Evolutionary conservation across 2,113 vertebrate species (phyloP), one percentile per base, ranked within the genome.

Genomic region (Aramus guarauna): DNA sequence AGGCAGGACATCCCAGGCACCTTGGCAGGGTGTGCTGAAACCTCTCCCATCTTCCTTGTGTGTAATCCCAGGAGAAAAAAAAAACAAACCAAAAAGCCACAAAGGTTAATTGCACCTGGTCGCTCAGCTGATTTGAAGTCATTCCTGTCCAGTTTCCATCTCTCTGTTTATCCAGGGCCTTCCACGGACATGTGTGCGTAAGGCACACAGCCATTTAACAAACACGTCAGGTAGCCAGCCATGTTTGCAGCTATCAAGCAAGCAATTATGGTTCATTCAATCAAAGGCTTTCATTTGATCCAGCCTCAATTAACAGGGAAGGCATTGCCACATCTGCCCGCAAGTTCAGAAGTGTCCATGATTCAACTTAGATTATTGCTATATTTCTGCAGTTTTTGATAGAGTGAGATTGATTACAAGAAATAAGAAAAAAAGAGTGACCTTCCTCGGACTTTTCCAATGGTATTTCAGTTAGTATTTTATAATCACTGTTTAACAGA

Each of bases 401-500:
- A 85, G 77, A 79, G 66, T n/a, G 92, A 97, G 90, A 98, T 81
- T 97, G 96, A 97, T 97, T 95, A 84, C 67, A 93, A 78, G 85
- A 89, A 96, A 86, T 66, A 92, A 97, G 95, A 53, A 88, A 95
- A 95, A 93, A 96, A 90, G 60, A 77, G 59, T 78, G 82, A 96
- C 91, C 90, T 98, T 97, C 67, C 26, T 71, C 58, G 19, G 94
- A 64, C 60, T 91, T 96, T 63, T 66, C 75, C 86, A 81, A 19
- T 30, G 86, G 67, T 97, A 96, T 98, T 98, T 96, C 97, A 23
- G 52, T 96, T 97, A 97, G 96, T 92, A 89, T 98, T 98, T 98
- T 96, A 96, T 98, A 97, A 98, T 97, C 97, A 94, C 93, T 91
- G 93, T 94, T 98, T 98, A 97, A 95, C 53, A 79, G 94, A 97